These are phyloP conservation scores for Erebia aethiops DNA, from an alignment of 2,888 invertebrate genomes.

Conservation along the genomic window DNA sequence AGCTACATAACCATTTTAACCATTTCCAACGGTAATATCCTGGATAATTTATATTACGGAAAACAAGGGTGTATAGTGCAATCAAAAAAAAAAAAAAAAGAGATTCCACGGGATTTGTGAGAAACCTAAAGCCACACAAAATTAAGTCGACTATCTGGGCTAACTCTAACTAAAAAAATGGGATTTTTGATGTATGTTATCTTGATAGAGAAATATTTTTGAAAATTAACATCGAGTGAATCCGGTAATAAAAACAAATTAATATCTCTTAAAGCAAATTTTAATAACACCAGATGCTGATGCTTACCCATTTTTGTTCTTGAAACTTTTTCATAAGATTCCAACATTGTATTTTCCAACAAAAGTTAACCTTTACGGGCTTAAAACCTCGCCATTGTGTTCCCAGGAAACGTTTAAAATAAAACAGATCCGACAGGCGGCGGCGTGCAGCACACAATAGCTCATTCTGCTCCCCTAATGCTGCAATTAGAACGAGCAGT, in stretches of 20 bases:
- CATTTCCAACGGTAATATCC: no score
- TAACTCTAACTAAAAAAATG: no score
- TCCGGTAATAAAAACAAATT: not conserved
- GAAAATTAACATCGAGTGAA: no score
- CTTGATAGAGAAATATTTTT: no score
- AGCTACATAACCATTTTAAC: no score
- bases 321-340: constrained; percentile 28
- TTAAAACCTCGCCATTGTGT: constrained; percentile 55
- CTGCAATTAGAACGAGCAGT: constrained; percentile 72
- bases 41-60: no score
- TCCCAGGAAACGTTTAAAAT: constrained; percentile 61
- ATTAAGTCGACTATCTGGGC: no score
- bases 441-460: constrained; percentile 59
- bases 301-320: constrained; percentile 10
- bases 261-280: not conserved
- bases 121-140: no score
- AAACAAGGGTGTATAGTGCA: no score
- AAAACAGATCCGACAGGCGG: constrained; percentile 60
- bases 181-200: no score
- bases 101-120: no score
- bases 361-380: constrained; percentile 50
- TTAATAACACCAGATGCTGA: not conserved
- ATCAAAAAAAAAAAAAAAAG: no score
- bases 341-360: constrained; percentile 45
- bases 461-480: constrained; percentile 68